phyloP scores from a whole-genome alignment of 2,888 invertebrate species.

The Archaeoteleia sp. region DNA sequence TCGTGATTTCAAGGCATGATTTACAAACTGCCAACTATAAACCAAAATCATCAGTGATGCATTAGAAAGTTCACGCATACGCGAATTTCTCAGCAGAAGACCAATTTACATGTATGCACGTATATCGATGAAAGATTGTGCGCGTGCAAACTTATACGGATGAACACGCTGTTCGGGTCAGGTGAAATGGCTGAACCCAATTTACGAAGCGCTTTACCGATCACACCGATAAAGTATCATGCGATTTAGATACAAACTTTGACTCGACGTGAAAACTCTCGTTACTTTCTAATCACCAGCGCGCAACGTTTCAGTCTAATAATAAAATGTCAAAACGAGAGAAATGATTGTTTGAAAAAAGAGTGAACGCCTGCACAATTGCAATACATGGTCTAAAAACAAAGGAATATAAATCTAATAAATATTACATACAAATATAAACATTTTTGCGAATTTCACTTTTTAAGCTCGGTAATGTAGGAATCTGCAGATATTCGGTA shows the following conservation, averaged over 20 bases:
- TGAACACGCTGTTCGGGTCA: constrained; percentile 47
- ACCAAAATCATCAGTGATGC: constrained; percentile 33
- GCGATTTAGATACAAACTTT: constrained; percentile 50
- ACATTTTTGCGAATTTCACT: too few species aligned
- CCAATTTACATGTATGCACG: constrained; percentile 38
- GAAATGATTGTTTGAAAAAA: too few species aligned
- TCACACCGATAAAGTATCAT: constrained; percentile 46
- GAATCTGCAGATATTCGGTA: too few species aligned
- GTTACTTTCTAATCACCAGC: constrained; percentile 47
- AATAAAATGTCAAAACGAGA: too few species aligned
- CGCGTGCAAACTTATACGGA: constrained; percentile 33
- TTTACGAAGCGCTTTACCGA: constrained; percentile 47
- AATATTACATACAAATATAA: too few species aligned
- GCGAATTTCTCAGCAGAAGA: constrained; percentile 42
- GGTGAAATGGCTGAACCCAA: constrained; percentile 51
- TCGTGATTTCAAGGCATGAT: constrained; percentile 5
- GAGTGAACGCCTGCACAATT: too few species aligned
- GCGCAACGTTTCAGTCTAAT: neutral
- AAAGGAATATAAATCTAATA: too few species aligned
- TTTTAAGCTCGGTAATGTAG: too few species aligned
- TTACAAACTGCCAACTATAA: constrained; percentile 19
- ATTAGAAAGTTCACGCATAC: constrained; percentile 40
- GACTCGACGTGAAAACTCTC: constrained; percentile 41
- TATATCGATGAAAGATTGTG: constrained; percentile 34
- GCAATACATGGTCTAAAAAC: too few species aligned